These are phyloP conservation scores for Pocota personata DNA, from an alignment of 2,888 invertebrate species.

Conservation along the genomic window DNA sequence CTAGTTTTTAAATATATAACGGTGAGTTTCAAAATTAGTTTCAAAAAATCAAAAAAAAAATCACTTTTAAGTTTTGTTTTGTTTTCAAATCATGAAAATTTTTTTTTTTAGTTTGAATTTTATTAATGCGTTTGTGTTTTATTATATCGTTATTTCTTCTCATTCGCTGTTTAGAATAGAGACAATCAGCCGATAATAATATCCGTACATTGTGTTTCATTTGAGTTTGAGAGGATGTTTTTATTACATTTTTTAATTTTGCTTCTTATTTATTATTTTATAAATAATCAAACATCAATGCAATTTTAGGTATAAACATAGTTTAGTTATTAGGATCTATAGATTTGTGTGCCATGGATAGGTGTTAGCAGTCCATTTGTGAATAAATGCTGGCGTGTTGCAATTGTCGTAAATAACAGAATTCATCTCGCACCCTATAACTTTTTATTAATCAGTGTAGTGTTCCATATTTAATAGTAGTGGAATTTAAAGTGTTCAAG, in stretches of 20 bases:
- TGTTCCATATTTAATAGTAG: no score
- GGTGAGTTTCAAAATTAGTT: slow-evolving; percentile 65
- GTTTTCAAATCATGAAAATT: slow-evolving; percentile 8
- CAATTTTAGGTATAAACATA: slow-evolving; percentile 6
- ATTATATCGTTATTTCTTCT: neutral
- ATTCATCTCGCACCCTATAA: no score
- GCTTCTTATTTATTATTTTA: slow-evolving; percentile 44
- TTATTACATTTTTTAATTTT: slow-evolving; percentile 13
- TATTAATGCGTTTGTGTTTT: slow-evolving; percentile 31
- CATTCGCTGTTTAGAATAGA: slow-evolving; percentile 57
- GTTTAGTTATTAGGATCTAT: neutral
- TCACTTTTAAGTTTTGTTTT: slow-evolving; percentile 15
- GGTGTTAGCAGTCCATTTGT: neutral
- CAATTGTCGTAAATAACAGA: no score
- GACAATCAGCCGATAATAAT: slow-evolving; percentile 34
- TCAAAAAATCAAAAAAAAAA: slow-evolving; percentile 21
- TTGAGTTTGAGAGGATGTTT: slow-evolving; percentile 38
- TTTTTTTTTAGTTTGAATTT: neutral
- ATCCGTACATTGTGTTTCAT: slow-evolving; percentile 40
- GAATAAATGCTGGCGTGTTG: neutral
- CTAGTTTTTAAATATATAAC: slow-evolving; percentile 57
- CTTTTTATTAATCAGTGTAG: no score
- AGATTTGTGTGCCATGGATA: slow-evolving; percentile 22
- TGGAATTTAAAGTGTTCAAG: no score
- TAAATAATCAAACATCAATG: slow-evolving; percentile 16